Evolutionary conservation across 1,140 invertebrate genomes (phyloP).

Genomic region (Ceratitis capitata): DNA sequence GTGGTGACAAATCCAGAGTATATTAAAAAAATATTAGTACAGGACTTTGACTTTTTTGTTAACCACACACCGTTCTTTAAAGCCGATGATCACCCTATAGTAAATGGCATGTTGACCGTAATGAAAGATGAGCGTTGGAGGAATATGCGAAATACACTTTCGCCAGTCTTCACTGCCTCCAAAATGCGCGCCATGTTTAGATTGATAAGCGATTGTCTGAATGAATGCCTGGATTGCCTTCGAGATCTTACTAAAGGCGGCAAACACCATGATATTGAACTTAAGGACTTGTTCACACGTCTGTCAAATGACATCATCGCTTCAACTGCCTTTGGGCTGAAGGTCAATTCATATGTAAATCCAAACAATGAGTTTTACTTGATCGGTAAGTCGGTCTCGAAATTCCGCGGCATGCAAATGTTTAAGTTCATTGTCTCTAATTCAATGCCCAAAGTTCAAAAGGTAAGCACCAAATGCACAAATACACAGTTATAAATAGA

Average conservation of each 20-base stretch:
- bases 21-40: slow-evolving; percentile 71
- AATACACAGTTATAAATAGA: no score
- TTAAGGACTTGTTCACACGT: slow-evolving; percentile 65
- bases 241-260: neutral
- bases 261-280: slow-evolving; percentile 56
- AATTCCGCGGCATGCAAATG: slow-evolving; percentile 53
- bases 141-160: slow-evolving; percentile 69
- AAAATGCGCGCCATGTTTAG: slow-evolving; percentile 70
- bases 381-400: slow-evolving; percentile 63
- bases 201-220: slow-evolving; percentile 64
- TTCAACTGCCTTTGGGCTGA: slow-evolving; percentile 67
- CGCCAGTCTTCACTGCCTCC: slow-evolving; percentile 70
- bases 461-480: no score
- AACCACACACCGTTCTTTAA: slow-evolving; percentile 68
- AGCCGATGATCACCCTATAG: slow-evolving; percentile 67
- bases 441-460: slow-evolving; percentile 46
- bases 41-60: slow-evolving; percentile 74
- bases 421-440: slow-evolving; percentile 53
- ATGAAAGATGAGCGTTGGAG: slow-evolving; percentile 70
- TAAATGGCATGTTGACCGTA: slow-evolving; percentile 67
- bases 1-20: slow-evolving; percentile 71
- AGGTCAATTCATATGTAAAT: slow-evolving; percentile 66
- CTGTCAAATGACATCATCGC: slow-evolving; percentile 69
- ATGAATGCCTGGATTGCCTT: slow-evolving; percentile 52
- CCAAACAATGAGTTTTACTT: slow-evolving; percentile 67